These are phyloP conservation scores for Eupristina koningsbergeri DNA, from an alignment of 1,140 invertebrate species.

Conservation along the genomic window DNA sequence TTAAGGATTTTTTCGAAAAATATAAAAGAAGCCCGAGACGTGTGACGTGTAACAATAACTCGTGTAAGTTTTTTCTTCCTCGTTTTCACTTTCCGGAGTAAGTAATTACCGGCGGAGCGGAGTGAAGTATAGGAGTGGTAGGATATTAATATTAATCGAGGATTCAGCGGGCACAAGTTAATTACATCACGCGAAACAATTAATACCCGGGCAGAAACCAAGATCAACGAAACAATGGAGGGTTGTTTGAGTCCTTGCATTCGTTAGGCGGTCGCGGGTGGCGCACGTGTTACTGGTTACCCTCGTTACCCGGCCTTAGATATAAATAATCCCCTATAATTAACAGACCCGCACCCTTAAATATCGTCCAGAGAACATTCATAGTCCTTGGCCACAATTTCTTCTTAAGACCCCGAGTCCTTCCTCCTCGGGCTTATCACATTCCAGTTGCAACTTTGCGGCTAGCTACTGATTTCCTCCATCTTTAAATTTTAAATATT, in stretches of 20 bases:
- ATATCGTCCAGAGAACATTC: constrained; percentile 3
- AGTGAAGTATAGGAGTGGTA: not conserved
- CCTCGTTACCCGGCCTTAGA: constrained; percentile 60
- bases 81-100: no score
- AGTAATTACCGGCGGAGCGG: no score
- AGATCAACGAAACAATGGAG: constrained; percentile 56
- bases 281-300: constrained; percentile 35
- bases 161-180: constrained; percentile 63
- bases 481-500: no score
- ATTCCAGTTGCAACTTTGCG: no score
- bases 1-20: no score
- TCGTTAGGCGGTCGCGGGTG: constrained; percentile 58
- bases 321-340: constrained; percentile 62
- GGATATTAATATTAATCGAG: constrained; percentile 58
- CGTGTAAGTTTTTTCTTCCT: no score
- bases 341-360: constrained; percentile 56
- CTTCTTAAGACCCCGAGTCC: not conserved
- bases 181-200: constrained; percentile 65
- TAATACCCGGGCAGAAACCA: constrained; percentile 49
- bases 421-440: no score
- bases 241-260: constrained; percentile 62
- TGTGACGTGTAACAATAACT: no score
- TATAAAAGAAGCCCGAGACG: no score
- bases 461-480: no score
- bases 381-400: not conserved